Base-by-base conservation (phyloP, 2,888 invertebrate species). In the Caenorhabditis imperialis region DNA sequence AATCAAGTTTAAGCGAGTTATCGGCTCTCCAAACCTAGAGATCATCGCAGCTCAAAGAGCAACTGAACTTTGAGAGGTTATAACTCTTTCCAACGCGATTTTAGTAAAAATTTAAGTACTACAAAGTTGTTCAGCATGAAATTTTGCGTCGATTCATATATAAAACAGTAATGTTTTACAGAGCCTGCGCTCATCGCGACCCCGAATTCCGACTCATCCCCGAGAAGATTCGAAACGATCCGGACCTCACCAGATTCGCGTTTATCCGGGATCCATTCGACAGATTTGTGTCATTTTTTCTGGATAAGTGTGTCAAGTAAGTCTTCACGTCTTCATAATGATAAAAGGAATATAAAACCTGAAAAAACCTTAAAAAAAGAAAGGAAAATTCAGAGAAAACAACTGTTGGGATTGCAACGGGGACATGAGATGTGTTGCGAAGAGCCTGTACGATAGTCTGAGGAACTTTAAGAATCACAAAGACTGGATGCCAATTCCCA, bases 221-320 rank as follows among this genome's bases (percentile, higher is more conserved):
- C 5, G 18, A 35, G 27, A 30, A 47, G 8, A 20, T 70, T 0
- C 33, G 54, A 6, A 18, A 35, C 5, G 61, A 70, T 5, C 8
- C 27, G 1, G 48, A 53, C 5, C 38, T 48, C 18, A 54, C 55
- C 1, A 14, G 60, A 35, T 61, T 70, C 23, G 70, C 61, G 4
- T 70, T 70, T 25, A 61, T 70, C 14, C 22, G 70, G 3, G 70
- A 70, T 12, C 70, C 70, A 0, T 48, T 70, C 37, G 70, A 70
- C 8, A 27, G 70, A 44, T 70, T 70, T 25, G 54, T 70, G 22
- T 70, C 70, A 0, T 33, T 70, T 1, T 70, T 61, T 23, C 35
- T 70, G 25, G 70, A 70, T 37, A 70, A 70, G 25, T 70, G 70
- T 35, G 1, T 61, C 1, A 60, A 55, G 70, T 70, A 42, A 48